Conservation (phyloP, 2,888 invertebrate genomes). For the Lycocerus yunnanus region DNA sequence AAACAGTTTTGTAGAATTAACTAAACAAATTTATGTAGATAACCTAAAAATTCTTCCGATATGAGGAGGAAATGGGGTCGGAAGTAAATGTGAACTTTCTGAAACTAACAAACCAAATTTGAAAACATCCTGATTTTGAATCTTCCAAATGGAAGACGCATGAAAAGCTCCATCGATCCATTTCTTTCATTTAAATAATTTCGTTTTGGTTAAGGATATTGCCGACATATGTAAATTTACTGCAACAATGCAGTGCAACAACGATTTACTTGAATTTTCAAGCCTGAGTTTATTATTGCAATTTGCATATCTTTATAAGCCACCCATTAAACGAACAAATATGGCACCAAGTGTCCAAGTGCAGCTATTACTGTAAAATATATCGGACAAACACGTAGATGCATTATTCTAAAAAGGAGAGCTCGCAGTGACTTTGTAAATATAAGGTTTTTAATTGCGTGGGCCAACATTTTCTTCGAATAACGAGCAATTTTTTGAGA, state of each 20-base stretch:
- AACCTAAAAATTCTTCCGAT: too few relatives aligned
- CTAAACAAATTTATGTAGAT: too few relatives aligned
- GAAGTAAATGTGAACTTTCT: too few relatives aligned
- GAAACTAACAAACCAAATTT: too few relatives aligned
- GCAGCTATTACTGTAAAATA: not conserved
- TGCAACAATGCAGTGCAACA: not conserved
- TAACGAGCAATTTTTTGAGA: not conserved
- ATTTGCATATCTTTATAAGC: not conserved
- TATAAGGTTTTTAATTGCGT: not conserved
- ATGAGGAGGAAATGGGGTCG: too few relatives aligned
- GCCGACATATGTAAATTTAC: not conserved
- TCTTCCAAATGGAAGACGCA: too few relatives aligned
- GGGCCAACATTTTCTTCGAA: not conserved
- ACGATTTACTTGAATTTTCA: not conserved
- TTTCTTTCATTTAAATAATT: not conserved
- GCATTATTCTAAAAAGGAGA: not conserved
- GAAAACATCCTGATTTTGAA: too few relatives aligned
- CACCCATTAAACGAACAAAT: not conserved
- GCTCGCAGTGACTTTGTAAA: not conserved
- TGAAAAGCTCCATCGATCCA: not conserved
- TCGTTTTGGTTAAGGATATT: not conserved
- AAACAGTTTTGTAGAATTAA: too few relatives aligned
- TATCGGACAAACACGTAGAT: not conserved
- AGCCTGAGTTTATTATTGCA: not conserved
- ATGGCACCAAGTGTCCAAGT: not conserved